Base-by-base conservation (phyloP, 2,113 vertebrate species). In the Dasypus novemcinctus region DNA sequence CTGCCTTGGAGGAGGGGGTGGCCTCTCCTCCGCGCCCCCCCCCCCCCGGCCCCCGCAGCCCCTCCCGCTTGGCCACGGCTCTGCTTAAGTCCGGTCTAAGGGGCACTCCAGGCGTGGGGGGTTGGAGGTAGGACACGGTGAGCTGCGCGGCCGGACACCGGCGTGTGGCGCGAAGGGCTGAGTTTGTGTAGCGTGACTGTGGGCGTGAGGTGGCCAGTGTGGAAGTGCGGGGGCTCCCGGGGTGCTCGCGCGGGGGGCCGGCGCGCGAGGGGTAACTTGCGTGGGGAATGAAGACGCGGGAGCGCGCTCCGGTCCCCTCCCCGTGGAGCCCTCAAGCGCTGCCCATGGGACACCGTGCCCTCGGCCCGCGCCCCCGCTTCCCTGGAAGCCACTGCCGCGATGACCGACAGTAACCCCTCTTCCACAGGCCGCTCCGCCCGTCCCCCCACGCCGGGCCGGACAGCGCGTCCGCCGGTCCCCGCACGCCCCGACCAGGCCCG, bases 361-460 rank as follows among this genome's bases (percentile, higher is more conserved):
- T 33, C 33, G 25, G 91, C 69, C 85, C 0, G 61, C 25, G n/a
- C 41, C 92, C 94, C 86, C 43, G 0, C n/a, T 36, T 23, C 59
- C 17, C 7, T 59, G 2, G 17, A 54, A 49, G 33, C 43, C 96
- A 14, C 78, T 3, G 69, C 38, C 0, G 71, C 85, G 15, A 33
- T 54, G 97, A 94, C 97, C 97, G 63, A 49, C 63, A 93, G 94
- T 96, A 43, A 97, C 91, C 96, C 57, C 9, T 64, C 46, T 25
- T 31, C 89, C 93, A 12, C 71, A 4, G 25, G 54, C 25, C 63
- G 71, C 43, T 33, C 2, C 27, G 43, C 7, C 61, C 38, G 4
- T 21, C 11, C 23, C 20, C 54, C 63, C 8, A 6, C 4, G 21
- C 64, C 5, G 10, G 9, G 59, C 86, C 7, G 46, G 80, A 86